phyloP scores from a whole-genome alignment of 2,797 vertebrate genomes.

The Leptodactylus fallax region DNA sequence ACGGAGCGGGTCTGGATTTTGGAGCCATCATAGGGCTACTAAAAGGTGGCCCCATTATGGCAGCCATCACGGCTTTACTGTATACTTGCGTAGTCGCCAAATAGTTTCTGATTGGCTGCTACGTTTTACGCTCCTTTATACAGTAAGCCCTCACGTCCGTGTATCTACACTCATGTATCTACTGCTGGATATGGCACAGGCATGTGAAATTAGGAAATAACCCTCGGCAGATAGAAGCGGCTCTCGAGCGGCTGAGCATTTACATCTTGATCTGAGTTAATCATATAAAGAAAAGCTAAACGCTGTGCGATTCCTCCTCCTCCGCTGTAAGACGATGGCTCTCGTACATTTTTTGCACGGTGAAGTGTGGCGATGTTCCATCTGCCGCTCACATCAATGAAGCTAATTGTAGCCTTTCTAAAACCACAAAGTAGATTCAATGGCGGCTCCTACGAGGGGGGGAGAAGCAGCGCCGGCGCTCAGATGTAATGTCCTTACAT shows the following conservation, averaged over 20 bases:
- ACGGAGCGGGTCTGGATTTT: too few species aligned
- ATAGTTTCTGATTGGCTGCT: neutral
- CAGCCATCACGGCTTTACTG: too few species aligned
- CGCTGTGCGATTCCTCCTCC: conserved; percentile 1
- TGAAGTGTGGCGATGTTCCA: conserved; percentile 14
- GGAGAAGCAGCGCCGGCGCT: neutral
- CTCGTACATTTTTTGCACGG: neutral
- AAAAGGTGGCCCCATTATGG: neutral
- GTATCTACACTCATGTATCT: neutral
- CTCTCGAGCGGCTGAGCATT: neutral
- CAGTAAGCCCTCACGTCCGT: neutral
- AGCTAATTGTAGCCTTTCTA: conserved; percentile 33
- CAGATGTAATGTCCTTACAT: neutral
- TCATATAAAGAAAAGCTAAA: neutral
- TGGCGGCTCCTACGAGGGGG: neutral
- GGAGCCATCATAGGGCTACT: too few species aligned
- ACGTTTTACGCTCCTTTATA: neutral
- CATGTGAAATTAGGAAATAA: neutral
- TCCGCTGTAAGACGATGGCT: neutral
- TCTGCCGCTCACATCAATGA: conserved; percentile 44
- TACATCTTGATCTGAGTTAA: conserved; percentile 4
- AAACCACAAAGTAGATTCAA: neutral
- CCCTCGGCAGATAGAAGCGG: neutral
- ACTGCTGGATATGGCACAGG: too few species aligned
- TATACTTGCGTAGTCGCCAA: neutral